Evolutionary conservation across 2,113 vertebrate genomes (phyloP), one percentile per base, ranked within the genome.

Genomic region (Paramisgurnus dabryanus): DNA sequence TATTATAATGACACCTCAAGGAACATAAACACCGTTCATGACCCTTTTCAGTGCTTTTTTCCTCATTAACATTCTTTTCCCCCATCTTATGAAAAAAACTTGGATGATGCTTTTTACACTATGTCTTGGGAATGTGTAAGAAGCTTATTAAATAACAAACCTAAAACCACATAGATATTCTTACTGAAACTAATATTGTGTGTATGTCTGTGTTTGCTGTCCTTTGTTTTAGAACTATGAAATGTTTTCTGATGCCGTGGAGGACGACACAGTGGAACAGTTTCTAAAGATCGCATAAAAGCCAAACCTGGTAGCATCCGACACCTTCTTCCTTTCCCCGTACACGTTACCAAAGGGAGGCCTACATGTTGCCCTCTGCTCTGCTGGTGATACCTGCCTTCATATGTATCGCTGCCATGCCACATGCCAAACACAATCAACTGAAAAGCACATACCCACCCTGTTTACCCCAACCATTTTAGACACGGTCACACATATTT

Each of bases 211-310:
- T n/a, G 2, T 72, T 79, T 39, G 45, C 79, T 76, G 76, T 67
- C 81, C 65, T 82, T 65, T 85, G 83, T 74, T 81, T 17, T 89
- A 99, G 97, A 94, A 96, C 87, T 98, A 96, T 0, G 94, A 96
- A 85, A 94, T 95, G 89, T 96, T 99, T 67, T 93, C 94, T 6
- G 95, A 97, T 83, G 96, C 98, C 0, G 98, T 99, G 90, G 98
- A 99, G 82, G 94, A 91, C 12, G 95, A 96, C 77, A 90, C 93
- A 0, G 94, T 99, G 92, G 92, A 96, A 74, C 91, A 98, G 86
- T 97, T 99, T 88, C 94, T 99, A 87, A 98, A 98, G 86, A 83
- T 98, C 89, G 94, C 92, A 72, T 99, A 95, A 97, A 65, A 27
- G 5, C 34, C 65, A 50, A 18, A 61, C 43, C 63, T 55, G 43